These are phyloP conservation scores for Creontiades dilutus DNA, from an alignment of 2,888 invertebrate species.

Conservation along the genomic window DNA sequence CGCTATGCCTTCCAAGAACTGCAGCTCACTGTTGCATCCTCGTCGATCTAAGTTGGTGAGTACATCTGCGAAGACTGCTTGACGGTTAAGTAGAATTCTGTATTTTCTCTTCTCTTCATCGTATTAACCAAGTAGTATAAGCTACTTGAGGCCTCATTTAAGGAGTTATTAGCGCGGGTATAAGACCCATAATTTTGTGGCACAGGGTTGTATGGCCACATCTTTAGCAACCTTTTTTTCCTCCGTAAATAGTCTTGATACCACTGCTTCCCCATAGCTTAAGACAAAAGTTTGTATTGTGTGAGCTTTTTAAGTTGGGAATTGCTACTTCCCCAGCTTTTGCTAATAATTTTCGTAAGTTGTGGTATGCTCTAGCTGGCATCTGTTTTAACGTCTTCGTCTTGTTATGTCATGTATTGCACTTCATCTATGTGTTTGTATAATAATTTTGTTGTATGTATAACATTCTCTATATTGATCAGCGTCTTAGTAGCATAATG, in stretches of 20 bases:
- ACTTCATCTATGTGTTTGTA: not conserved
- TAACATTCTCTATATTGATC: constrained; percentile 16
- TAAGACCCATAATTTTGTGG: not conserved
- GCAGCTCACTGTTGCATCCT: no score
- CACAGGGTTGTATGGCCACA: not conserved
- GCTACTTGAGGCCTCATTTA: no score
- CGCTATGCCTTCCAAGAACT: no score
- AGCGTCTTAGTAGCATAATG: not conserved
- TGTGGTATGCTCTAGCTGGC: not conserved
- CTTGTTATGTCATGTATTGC: not conserved
- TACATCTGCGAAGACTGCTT: no score
- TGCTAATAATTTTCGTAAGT: not conserved
- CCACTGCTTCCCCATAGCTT: not conserved
- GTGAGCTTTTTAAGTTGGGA: not conserved
- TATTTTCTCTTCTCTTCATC: no score
- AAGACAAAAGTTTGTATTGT: not conserved
- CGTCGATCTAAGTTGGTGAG: no score
- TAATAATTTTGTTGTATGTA: not conserved
- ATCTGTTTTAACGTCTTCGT: not conserved
- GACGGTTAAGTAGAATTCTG: no score
- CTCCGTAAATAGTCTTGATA: not conserved
- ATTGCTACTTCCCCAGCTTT: constrained; percentile 14
- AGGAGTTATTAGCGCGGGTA: not conserved
- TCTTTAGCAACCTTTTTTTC: not conserved
- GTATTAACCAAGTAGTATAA: no score